These are phyloP conservation scores for Drosophila eugracilis DNA, from an alignment of 1,140 invertebrate genomes.

Conservation along the genomic window DNA sequence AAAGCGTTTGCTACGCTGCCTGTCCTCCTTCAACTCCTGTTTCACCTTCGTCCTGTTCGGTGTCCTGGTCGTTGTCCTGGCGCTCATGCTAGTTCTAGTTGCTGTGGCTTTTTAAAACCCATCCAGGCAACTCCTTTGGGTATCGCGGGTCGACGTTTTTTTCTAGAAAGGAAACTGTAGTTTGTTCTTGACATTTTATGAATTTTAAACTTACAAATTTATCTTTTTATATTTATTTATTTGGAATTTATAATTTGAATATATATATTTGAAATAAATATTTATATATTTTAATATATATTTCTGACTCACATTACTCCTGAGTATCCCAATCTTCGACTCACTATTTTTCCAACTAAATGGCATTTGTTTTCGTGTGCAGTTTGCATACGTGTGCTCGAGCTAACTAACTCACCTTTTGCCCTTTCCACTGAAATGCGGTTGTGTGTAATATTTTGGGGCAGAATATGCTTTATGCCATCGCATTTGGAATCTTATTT, in stretches of 20 bases:
- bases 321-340: conserved; percentile 1
- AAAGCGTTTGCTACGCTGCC: conserved; percentile 62
- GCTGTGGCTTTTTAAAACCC: conserved; percentile 31
- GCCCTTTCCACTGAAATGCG: conserved; percentile 9
- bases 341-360: background rate
- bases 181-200: background rate
- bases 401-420: conserved; percentile 48
- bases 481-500: conserved; percentile 59
- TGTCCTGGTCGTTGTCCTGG: conserved; percentile 37
- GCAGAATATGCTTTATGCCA: conserved; percentile 65
- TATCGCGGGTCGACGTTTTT: background rate
- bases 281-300: background rate
- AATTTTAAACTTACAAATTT: background rate
- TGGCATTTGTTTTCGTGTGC: conserved; percentile 30
- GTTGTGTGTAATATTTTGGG: conserved; percentile 65
- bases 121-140: background rate
- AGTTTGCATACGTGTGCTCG: conserved; percentile 31
- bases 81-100: conserved; percentile 29
- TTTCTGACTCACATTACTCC: too few relatives aligned
- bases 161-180: background rate
- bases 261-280: too few relatives aligned
- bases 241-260: too few relatives aligned
- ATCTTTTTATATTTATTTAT: too few relatives aligned
- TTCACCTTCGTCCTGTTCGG: background rate
- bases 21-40: background rate